Conservation (phyloP, 2,113 vertebrate genomes). For the Nycticebus coucang region DNA sequence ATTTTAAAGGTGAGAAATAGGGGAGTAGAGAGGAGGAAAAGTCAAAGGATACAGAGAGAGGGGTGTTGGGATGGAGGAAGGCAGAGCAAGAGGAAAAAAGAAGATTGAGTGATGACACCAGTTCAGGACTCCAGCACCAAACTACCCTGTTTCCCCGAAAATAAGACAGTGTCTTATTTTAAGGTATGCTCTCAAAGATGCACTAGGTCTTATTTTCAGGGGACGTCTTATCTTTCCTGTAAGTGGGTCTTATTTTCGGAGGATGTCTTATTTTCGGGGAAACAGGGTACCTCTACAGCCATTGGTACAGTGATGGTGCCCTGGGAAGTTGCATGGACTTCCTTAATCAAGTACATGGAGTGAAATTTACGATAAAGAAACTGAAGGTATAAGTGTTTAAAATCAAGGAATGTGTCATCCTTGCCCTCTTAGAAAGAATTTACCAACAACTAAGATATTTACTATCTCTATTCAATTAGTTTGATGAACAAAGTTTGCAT, state of each 20-base stretch:
- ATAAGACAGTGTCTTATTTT: too few species aligned
- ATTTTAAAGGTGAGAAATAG: not conserved
- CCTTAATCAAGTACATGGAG: not conserved
- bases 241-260: too few species aligned
- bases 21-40: not conserved
- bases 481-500: constrained; percentile 20
- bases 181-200: too few species aligned
- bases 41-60: not conserved
- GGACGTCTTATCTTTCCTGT: too few species aligned
- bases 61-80: not conserved
- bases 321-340: not conserved
- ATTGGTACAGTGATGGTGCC: not conserved
- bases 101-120: not conserved
- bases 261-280: too few species aligned
- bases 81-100: not conserved
- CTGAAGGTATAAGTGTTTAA: not conserved
- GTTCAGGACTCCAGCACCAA: not conserved
- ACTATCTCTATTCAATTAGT: not conserved
- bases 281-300: not conserved
- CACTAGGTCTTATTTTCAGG: too few species aligned
- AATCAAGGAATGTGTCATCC: not conserved
- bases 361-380: not conserved
- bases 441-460: not conserved
- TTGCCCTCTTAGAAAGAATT: not conserved
- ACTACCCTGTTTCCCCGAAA: too few species aligned